phyloP scores from a whole-genome alignment of 2,113 vertebrate species.

The Myiagra hebetior region DNA sequence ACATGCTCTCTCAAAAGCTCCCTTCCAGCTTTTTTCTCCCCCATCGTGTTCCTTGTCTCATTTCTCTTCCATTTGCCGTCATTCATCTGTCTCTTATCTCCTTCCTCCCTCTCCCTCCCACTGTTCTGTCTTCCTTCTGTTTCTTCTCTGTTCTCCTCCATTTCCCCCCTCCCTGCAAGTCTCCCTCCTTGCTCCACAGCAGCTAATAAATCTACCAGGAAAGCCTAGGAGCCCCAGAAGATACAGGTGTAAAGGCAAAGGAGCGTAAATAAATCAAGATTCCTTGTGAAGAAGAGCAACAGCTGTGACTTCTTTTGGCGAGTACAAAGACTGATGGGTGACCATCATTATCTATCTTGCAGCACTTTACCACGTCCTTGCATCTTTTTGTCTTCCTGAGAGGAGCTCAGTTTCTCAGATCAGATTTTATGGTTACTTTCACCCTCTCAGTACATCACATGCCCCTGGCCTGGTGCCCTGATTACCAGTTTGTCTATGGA shows the following conservation, averaged over 20 bases:
- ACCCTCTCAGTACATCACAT: neutral
- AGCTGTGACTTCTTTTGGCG: neutral
- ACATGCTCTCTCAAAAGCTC: neutral
- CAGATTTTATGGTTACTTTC: neutral
- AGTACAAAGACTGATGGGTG: conserved; percentile 17
- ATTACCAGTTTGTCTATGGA: neutral
- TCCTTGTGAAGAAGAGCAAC: neutral
- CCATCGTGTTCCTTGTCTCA: conserved; percentile 20
- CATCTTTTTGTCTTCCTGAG: neutral
- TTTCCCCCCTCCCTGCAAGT: neutral
- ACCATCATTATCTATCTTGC: conserved; percentile 9
- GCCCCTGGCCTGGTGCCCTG: neutral
- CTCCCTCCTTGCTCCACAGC: conserved; percentile 16
- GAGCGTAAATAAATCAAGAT: neutral
- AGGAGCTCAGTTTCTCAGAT: neutral
- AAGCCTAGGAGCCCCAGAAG: conserved; percentile 2
- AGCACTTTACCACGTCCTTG: neutral
- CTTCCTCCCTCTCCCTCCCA: conserved; percentile 45
- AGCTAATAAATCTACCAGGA: conserved; percentile 62
- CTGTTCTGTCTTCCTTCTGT: conserved; percentile 28
- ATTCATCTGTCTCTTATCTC: conserved; percentile 42
- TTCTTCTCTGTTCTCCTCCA: conserved; percentile 17
- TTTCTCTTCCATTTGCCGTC: conserved; percentile 53
- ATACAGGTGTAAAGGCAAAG: conserved; percentile 30
- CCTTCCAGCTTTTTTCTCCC: conserved; percentile 9